phyloP scores from a whole-genome alignment of 2,113 vertebrate species.

The Thunnus maccoyii region DNA sequence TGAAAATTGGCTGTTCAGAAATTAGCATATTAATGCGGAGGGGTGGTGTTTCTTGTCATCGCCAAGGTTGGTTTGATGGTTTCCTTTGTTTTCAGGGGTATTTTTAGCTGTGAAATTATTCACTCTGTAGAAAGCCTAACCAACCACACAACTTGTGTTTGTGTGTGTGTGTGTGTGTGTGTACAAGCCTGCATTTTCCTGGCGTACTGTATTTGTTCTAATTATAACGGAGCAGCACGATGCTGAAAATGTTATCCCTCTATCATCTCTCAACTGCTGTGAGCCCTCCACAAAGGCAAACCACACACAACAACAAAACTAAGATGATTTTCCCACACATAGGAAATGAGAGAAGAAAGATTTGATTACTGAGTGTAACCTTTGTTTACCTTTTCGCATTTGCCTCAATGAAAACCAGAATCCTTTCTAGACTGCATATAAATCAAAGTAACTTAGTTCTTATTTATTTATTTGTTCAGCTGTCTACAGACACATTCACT shows the following conservation, averaged over 20 bases:
- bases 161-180: conserved; percentile 25
- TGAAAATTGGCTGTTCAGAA: conserved; percentile 14
- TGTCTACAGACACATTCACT: background rate
- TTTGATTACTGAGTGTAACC: conserved; percentile 27
- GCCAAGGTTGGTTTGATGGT: conserved; percentile 45
- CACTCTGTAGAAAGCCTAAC: conserved; percentile 32
- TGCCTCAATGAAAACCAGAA: background rate
- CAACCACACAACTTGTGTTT: conserved; percentile 16
- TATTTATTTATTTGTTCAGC: conserved; percentile 12
- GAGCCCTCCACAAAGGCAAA: conserved; percentile 31
- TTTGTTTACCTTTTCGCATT: conserved; percentile 41
- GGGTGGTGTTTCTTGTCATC: conserved; percentile 35
- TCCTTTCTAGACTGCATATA: background rate
- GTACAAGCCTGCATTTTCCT: conserved; percentile 40
- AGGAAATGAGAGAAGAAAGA: conserved; percentile 27
- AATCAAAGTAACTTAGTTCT: conserved; percentile 17
- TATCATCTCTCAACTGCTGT: conserved; percentile 41
- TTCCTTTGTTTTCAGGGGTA: conserved; percentile 47
- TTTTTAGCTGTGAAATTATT: conserved; percentile 58
- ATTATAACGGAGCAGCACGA: conserved; percentile 55
- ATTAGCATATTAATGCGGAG: conserved; percentile 24
- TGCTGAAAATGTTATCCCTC: conserved; percentile 60
- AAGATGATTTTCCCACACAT: conserved; percentile 32
- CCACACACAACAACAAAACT: conserved; percentile 13
- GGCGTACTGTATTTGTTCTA: conserved; percentile 53